phyloP scores from a whole-genome alignment of 92 coral and sea anemone species.

The Porites lobata region DNA sequence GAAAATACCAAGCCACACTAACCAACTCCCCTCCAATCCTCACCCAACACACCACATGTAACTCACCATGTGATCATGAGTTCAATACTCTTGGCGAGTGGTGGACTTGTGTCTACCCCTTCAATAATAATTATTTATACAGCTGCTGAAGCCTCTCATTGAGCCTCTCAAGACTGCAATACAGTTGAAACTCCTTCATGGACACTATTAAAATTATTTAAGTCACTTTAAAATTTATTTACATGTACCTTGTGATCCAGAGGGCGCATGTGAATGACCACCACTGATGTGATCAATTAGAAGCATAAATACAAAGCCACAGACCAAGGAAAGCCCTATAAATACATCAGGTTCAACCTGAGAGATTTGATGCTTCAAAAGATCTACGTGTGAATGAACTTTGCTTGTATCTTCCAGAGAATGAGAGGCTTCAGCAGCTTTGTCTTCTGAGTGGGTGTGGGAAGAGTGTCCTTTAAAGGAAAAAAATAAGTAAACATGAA shows the following conservation, averaged over 20 bases:
- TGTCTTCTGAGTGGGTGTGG: constrained; percentile 3
- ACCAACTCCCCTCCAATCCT: too few species aligned
- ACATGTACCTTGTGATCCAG: constrained; percentile 23
- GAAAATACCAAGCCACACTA: too few species aligned
- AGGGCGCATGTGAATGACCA: constrained; percentile 93
- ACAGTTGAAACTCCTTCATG: too few species aligned
- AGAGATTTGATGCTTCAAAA: constrained; percentile 71
- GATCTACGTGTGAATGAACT: constrained; percentile 52
- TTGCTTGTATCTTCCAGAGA: neutral
- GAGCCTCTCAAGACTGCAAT: too few species aligned
- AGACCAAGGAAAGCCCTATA: constrained; percentile 94
- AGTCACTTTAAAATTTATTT: too few species aligned
- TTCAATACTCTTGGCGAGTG: too few species aligned
- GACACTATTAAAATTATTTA: too few species aligned
- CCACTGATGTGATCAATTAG: constrained; percentile 94
- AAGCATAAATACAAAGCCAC: constrained; percentile 96
- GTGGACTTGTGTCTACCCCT: too few species aligned
- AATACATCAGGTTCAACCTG: constrained; percentile 94
- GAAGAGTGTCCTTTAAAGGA: constrained; percentile 9
- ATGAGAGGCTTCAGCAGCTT: neutral
- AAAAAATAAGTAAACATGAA: neutral
- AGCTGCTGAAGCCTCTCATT: too few species aligned
- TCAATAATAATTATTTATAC: too few species aligned
- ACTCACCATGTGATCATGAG: too few species aligned
- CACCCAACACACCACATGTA: too few species aligned